These are phyloP conservation scores for Tauraco hartlaubi DNA, from an alignment of 2,797 vertebrate genomes.

Conservation along the genomic window DNA sequence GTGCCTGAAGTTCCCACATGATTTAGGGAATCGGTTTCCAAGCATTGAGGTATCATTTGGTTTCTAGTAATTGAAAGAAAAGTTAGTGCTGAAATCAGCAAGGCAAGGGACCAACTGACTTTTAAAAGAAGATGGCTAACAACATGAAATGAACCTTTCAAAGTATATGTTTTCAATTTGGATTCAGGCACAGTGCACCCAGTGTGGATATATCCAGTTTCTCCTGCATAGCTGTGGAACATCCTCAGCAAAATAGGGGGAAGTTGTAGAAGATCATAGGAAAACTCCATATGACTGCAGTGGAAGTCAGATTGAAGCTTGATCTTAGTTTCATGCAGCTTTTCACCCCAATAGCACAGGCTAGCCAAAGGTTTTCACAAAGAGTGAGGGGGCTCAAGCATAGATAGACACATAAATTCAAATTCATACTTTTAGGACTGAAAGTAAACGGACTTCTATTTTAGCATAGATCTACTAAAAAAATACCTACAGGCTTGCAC, in stretches of 20 bases:
- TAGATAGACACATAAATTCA: rapidly evolving
- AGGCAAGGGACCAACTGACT: neutral
- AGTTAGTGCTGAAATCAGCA: neutral
- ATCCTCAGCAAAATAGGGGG: neutral
- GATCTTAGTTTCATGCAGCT: rapidly evolving
- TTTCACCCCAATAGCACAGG: neutral
- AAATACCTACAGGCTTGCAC: neutral
- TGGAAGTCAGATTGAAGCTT: neutral
- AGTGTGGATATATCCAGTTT: neutral
- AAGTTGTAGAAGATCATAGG: rapidly evolving
- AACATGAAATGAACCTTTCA: neutral
- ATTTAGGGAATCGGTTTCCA: neutral
- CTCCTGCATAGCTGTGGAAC: neutral
- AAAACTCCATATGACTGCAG: neutral
- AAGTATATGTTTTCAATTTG: neutral
- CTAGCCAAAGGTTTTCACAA: neutral
- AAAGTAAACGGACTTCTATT: neutral
- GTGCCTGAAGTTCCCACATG: neutral
- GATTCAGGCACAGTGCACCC: neutral
- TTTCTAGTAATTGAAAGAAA: neutral
- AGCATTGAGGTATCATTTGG: neutral
- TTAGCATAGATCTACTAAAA: neutral
- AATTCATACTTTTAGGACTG: neutral
- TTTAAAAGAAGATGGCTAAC: neutral
- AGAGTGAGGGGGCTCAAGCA: rapidly evolving